A percentile compares a stretch with the other conserved stretches of the same genome.
Conservation (phyloP, 1,140 invertebrate species). For the Portunus trituberculatus region DNA sequence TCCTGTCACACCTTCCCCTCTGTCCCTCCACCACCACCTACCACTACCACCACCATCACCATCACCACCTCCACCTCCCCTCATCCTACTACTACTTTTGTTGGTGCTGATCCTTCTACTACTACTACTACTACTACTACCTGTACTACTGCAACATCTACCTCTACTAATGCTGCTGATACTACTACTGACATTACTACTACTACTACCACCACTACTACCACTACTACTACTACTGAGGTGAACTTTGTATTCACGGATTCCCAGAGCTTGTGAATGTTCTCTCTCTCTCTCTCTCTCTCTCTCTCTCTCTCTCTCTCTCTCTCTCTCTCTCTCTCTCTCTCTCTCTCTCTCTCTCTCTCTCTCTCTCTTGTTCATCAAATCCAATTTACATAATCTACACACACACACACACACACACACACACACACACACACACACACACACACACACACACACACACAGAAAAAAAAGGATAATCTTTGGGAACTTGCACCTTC, state of each 20-base stretch:
- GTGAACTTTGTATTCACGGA: not conserved
- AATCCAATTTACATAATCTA: too few relatives aligned
- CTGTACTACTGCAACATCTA: not conserved
- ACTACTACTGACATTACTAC: not conserved
- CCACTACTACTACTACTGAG: not conserved
- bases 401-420: too few relatives aligned
- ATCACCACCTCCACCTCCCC: not conserved
- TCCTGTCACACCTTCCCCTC: not conserved
- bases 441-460: too few relatives aligned
- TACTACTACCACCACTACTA: not conserved
- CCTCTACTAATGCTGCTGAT: not conserved
- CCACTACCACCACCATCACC: not conserved
- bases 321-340: conserved; percentile 32
- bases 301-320: conserved; percentile 42
- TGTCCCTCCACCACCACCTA: not conserved
- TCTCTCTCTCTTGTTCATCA: not conserved
- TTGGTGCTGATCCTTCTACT: not conserved
- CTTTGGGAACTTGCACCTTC: too few relatives aligned
- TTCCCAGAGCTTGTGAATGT: conserved; percentile 26
- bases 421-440: too few relatives aligned
- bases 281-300: conserved; percentile 48
- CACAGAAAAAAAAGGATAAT: too few relatives aligned
- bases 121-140: not conserved
- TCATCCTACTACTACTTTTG: not conserved
- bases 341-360: conserved; percentile 40